Conservation (phyloP, 37 sponge, comb jelly and placozoan genomes). For the Ephydatia muelleri region DNA sequence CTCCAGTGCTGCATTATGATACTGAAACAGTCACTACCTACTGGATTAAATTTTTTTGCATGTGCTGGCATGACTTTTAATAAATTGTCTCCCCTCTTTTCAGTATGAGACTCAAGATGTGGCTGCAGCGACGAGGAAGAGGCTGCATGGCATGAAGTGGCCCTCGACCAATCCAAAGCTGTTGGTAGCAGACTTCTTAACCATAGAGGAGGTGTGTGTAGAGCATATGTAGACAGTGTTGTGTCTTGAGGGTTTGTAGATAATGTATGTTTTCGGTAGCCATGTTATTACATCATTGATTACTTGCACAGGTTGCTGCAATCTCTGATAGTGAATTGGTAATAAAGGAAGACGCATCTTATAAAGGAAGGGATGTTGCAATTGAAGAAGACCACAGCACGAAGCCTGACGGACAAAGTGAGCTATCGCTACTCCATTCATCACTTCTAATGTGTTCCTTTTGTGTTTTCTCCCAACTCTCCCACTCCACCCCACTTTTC, state of each 20-base stretch:
- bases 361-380: background rate
- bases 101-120: constrained; percentile 55
- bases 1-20: no score
- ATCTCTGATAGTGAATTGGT: background rate
- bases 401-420: background rate
- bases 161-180: constrained; percentile 81
- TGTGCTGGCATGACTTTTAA: no score
- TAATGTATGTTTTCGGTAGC: background rate
- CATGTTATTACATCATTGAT: background rate
- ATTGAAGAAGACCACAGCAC: background rate
- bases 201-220: constrained; percentile 29
- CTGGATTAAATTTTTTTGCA: no score
- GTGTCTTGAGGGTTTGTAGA: background rate
- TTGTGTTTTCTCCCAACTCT: background rate
- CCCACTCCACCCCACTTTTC: background rate
- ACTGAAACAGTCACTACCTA: no score
- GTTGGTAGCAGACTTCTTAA: constrained; percentile 68
- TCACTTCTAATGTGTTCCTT: background rate
- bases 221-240: background rate
- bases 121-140: constrained; percentile 58
- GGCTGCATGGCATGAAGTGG: constrained; percentile 87
- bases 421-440: background rate
- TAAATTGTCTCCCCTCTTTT: background rate
- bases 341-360: background rate
- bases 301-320: background rate